phyloP scores from a whole-genome alignment of 2,113 vertebrate genomes.

The Pseudois nayaur region DNA sequence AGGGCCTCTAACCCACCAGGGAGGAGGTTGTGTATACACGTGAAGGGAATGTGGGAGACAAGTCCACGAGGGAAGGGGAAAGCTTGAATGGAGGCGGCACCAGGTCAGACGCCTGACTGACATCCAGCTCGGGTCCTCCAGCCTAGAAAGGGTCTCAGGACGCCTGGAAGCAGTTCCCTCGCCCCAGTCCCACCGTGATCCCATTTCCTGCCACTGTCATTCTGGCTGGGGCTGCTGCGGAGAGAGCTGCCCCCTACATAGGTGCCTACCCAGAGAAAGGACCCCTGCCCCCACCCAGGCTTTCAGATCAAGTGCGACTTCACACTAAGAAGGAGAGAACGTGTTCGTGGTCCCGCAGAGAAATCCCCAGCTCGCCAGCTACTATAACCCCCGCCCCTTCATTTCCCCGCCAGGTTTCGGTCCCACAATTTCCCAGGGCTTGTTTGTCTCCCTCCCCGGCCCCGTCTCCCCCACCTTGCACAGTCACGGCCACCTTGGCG shows the following conservation, averaged over 20 bases:
- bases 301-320: too few species aligned
- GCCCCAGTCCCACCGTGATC: neutral
- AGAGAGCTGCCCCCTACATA: neutral
- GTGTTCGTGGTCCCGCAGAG: neutral
- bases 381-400: neutral
- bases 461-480: constrained; percentile 59
- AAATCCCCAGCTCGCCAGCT: neutral
- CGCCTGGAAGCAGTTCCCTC: neutral
- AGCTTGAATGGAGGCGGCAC: neutral
- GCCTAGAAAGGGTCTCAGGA: neutral
- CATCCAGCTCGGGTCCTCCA: neutral
- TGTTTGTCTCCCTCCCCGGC: fast-evolving
- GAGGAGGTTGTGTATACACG: neutral
- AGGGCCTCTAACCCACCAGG: neutral
- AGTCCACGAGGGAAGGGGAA: neutral
- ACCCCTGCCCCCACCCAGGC: neutral
- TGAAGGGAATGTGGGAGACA: neutral
- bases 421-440: neutral
- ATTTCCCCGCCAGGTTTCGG: fast-evolving
- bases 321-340: neutral
- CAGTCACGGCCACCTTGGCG: constrained; percentile 63
- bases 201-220: neutral
- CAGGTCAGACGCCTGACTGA: neutral
- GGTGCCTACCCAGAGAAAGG: neutral
- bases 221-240: neutral